Evolutionary conservation across 2,113 vertebrate species (phyloP).

Genomic region (Cynopterus brachyotis): DNA sequence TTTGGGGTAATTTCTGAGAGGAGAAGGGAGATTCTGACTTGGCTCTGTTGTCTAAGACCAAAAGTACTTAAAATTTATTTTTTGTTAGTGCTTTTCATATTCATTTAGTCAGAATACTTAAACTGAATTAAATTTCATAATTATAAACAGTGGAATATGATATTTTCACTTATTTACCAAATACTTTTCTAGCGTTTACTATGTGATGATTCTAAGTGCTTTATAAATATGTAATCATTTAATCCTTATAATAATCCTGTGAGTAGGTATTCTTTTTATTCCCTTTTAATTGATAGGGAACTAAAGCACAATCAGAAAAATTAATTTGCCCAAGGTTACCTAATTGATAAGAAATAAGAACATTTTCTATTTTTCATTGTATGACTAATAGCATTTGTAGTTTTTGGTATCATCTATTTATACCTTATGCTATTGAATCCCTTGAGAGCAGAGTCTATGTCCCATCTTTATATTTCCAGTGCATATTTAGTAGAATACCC

Average conservation of each 20-base stretch:
- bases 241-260: not conserved
- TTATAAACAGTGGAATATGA: not conserved
- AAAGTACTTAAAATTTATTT: not conserved
- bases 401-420: not conserved
- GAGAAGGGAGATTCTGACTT: not conserved
- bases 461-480: constrained; percentile 24
- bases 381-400: not conserved
- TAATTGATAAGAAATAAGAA: constrained; percentile 18
- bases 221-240: constrained; percentile 41
- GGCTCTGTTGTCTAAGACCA: not conserved
- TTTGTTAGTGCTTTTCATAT: constrained; percentile 29
- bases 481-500: not conserved
- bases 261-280: constrained; percentile 25
- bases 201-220: not conserved
- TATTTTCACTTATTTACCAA: constrained; percentile 49
- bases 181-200: constrained; percentile 25
- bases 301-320: constrained; percentile 15
- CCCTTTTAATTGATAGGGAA: constrained; percentile 13
- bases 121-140: constrained; percentile 44
- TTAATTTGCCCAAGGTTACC: not conserved
- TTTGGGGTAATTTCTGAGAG: constrained; percentile 37
- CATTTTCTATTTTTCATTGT: not conserved
- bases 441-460: not conserved
- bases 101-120: constrained; percentile 52
- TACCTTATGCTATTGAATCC: not conserved